Base-by-base conservation (phyloP, 1,140 invertebrate species). In the Orius insidiosus region DNA sequence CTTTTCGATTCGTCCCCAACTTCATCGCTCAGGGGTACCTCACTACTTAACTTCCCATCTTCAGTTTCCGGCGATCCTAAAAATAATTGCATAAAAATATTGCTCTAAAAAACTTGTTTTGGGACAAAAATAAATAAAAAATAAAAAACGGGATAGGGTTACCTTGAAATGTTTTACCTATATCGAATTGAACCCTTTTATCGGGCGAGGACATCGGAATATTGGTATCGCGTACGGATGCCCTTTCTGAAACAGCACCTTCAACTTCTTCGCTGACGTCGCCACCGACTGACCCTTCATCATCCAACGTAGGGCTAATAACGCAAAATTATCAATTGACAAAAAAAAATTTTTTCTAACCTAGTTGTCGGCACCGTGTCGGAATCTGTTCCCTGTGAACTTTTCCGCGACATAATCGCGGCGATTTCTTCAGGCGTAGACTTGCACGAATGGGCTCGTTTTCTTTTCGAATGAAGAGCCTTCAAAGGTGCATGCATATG, bases 401-500 rank as follows among this genome's bases (percentile, higher is more conserved):
- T 34, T 47, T 47, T 51, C 32, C 48, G 8, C 5, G 32, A 10
- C 24, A 30, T 37, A 24, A 8, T 35, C 59, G 36, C 48, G 45
- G 31, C 38, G 14, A 9, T 39, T 45, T 52, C 54, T 11, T 31
- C 42, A 11, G 52, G 51, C 6, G 54, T 47, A 16, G 50, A 45
- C 24, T 32, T 45, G 38, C 16, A 11, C 16, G 16, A 36, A 19
- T 38, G 38, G 13, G 31, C 36, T 7, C 43, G 18, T 38, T 45
- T 24, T 19, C 16, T 32, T 30, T 39, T 63, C 47, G 52, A 48
- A 32, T 58, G 54, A 39, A 60, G 51, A 38, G 65, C 62, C 55
- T 75, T 76, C 52, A 77, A 54, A 10, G 75, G 74, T 53, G 68
- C 69, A 54, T 77, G 73, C 46, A 71, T 71, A 57, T 76, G 74